A percentile compares a stretch with the other conserved stretches of the same genome.
Conservation (phyloP, 2,797 vertebrate species). For the Malacoraja senta region DNA sequence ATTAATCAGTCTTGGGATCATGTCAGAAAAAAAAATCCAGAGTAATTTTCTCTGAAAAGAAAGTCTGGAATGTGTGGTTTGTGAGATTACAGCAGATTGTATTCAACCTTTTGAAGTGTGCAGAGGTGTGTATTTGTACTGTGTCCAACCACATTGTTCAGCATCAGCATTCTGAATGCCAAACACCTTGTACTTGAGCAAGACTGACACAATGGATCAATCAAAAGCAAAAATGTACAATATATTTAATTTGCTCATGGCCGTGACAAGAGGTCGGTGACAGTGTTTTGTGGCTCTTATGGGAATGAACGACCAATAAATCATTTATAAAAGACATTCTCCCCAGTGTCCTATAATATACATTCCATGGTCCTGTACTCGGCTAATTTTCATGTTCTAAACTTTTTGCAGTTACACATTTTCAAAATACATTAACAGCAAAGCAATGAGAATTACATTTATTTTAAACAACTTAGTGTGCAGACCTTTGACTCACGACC, state of each 20-base stretch:
- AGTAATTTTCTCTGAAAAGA: constrained; percentile 3
- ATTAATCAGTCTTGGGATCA: constrained; percentile 42
- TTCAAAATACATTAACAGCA: background rate
- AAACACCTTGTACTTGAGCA: background rate
- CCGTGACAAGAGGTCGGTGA: background rate
- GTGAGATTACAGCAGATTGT: background rate
- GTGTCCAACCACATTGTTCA: background rate
- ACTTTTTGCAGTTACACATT: background rate
- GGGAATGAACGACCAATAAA: background rate
- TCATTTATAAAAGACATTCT: background rate
- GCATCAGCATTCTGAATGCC: background rate
- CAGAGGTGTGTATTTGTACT: background rate
- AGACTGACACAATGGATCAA: background rate
- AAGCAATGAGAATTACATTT: constrained; percentile 1
- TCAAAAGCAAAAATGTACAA: background rate
- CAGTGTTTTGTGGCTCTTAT: background rate
- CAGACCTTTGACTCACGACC: background rate
- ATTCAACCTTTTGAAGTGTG: background rate
- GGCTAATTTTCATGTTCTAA: background rate
- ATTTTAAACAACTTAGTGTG: background rate
- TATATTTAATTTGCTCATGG: background rate
- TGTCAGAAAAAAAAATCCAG: background rate
- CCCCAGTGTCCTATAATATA: background rate
- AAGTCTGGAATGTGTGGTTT: constrained; percentile 2
- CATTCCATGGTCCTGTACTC: background rate